Evolutionary conservation across 1,140 invertebrate species (phyloP), one percentile per base, ranked within the genome.

Genomic region (Argopecten irradians): DNA sequence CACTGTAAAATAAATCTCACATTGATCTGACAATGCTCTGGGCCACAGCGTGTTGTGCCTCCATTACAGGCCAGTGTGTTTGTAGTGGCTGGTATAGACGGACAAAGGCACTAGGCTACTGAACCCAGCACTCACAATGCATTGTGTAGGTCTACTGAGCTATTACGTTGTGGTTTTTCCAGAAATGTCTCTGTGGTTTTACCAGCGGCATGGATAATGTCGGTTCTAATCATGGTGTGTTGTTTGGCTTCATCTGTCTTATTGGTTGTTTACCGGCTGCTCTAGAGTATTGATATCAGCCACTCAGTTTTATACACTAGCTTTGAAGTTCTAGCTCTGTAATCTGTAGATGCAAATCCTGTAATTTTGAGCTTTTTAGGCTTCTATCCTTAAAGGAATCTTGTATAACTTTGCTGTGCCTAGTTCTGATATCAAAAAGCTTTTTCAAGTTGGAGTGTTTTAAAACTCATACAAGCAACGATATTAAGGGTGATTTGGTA

Each of bases 1-100:
- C n/a, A 28, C 55, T 28, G 55, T 28, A 71, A 71, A 71, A 71
- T 71, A 71, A 71, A 71, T 28, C 22, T 28, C 43, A 19, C 55
- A 71, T 71, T 71, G 55, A 71, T 71, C n/a, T n/a, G 55, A n/a
- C 55, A 71, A 16, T 71, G 2, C 28, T 71, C 55, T 71, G 55
- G 5, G 55, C 22, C n/a, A 46, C 2, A 16, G 19, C 22, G 55
- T 28, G 55, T 71, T 71, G 22, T 28, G 22, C 55, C 55, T 5
- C 55, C 55, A 71, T 71, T n/a, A n/a, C n/a, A 28, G 55, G 55
- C 55, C 55, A 71, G n/a, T 71, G 55, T 71, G 55, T 71, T n/a
- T 22, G 55, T 71, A 71, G 55, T n/a, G n/a, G n/a, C 55, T 28
- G 55, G 22, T 28, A 71, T n/a, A n/a, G n/a, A n/a, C 2, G 55